Evolutionary conservation across 2,888 invertebrate genomes (phyloP).

Genomic region (Philhelius pedissequus): DNA sequence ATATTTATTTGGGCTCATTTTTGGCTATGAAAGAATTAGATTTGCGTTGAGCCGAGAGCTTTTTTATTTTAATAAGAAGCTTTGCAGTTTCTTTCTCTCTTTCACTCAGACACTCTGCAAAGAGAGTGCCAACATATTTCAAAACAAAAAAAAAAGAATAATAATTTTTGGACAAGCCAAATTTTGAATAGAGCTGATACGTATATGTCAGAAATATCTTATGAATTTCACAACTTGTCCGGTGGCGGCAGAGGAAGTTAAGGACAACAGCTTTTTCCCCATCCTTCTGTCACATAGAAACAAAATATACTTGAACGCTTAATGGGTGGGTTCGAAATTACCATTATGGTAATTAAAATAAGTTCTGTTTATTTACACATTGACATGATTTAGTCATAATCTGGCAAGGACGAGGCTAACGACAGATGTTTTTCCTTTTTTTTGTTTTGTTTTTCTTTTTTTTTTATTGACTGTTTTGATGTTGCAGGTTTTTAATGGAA

Average conservation of each 20-base stretch:
- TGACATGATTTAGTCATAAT: constrained; percentile 65
- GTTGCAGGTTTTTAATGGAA: not conserved
- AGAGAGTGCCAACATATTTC: not conserved
- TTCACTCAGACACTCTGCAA: not conserved
- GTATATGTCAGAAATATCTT: constrained; percentile 57
- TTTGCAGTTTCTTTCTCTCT: not conserved
- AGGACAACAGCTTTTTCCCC: constrained; percentile 4
- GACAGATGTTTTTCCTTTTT: constrained; percentile 34
- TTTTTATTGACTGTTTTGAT: not conserved
- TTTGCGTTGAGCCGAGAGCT: not conserved
- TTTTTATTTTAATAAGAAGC: not conserved
- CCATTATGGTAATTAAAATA: constrained; percentile 57
- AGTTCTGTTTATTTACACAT: constrained; percentile 60
- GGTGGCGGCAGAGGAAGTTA: not conserved
- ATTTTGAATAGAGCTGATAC: constrained; percentile 25
- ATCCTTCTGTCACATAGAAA: not conserved
- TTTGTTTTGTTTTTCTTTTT: constrained; percentile 4
- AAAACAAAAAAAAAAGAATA: not conserved
- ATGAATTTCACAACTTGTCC: constrained; percentile 31
- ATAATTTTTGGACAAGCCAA: not conserved
- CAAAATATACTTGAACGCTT: not conserved
- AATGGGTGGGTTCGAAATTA: constrained; percentile 26
- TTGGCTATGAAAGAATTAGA: not conserved
- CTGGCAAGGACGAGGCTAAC: constrained; percentile 49
- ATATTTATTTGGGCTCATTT: constrained; percentile 2